phyloP scores from a whole-genome alignment of 2,113 vertebrate genomes.

The Perccottus glenii region DNA sequence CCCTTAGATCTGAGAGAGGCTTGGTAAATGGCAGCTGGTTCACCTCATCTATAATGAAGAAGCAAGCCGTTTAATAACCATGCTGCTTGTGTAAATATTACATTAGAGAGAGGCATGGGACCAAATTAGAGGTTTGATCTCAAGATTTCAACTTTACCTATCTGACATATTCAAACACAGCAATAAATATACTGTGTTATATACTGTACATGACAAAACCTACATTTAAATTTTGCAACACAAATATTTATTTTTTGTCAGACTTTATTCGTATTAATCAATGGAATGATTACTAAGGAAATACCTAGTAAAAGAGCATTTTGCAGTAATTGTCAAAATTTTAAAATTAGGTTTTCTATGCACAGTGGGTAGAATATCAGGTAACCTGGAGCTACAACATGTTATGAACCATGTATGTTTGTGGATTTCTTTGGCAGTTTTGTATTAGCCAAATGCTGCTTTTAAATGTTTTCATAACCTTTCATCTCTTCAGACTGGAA shows the following conservation, averaged over 20 bases:
- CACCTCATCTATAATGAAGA: slow-evolving; percentile 80
- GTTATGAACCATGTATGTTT: not conserved
- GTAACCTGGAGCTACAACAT: too few relatives aligned
- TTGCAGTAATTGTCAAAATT: too few relatives aligned
- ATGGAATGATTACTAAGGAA: too few relatives aligned
- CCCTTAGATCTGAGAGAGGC: slow-evolving; percentile 73
- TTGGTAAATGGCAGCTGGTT: slow-evolving; percentile 83
- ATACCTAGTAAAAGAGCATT: too few relatives aligned
- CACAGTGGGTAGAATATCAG: too few relatives aligned
- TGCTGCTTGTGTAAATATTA: slow-evolving; percentile 78
- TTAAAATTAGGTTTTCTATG: too few relatives aligned
- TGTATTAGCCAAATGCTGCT: not conserved
- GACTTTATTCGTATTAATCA: too few relatives aligned
- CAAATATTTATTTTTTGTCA: too few relatives aligned
- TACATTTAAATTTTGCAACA: too few relatives aligned
- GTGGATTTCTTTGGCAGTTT: not conserved
- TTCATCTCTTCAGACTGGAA: slow-evolving; percentile 87
- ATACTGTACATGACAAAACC: too few relatives aligned
- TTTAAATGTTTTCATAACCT: slow-evolving; percentile 3
- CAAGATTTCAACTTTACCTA: slow-evolving; percentile 16
- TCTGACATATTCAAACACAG: slow-evolving; percentile 3
- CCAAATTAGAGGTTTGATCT: slow-evolving; percentile 75
- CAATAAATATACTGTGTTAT: not conserved
- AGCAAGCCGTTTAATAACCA: slow-evolving; percentile 72
- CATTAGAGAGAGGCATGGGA: slow-evolving; percentile 75